Percentiles rank a stretch among this genome's conserved stretches.
phyloP scores from a whole-genome alignment of 2,888 invertebrate species.

The Psylliodes chrysocephalus region DNA sequence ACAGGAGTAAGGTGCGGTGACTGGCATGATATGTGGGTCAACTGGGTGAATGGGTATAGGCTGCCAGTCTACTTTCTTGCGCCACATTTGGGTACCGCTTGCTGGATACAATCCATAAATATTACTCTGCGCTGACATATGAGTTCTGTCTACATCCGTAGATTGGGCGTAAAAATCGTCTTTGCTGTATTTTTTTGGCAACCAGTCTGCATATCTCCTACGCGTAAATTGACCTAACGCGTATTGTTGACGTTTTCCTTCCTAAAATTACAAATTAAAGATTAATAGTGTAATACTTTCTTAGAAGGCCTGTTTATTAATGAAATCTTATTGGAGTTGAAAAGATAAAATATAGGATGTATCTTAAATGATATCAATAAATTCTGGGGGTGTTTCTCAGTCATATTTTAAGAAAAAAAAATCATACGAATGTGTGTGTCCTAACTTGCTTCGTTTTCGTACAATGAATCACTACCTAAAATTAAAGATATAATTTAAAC shows the following conservation, averaged over 20 bases:
- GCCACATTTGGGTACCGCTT: slow-evolving; percentile 68
- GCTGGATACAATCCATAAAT: slow-evolving; percentile 80
- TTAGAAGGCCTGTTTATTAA: not conserved
- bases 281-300: not conserved
- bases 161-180: slow-evolving; percentile 70
- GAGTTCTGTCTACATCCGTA: slow-evolving; percentile 85
- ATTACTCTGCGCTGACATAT: slow-evolving; percentile 84
- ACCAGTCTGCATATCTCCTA: slow-evolving; percentile 71
- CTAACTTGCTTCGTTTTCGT: no score
- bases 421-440: no score
- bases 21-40: slow-evolving; percentile 58
- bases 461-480: no score
- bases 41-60: slow-evolving; percentile 77
- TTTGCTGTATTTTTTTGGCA: slow-evolving; percentile 65
- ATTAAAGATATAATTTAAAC: no score
- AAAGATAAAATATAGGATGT: no score
- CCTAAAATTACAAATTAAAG: no score
- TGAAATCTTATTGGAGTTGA: no score
- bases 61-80: slow-evolving; percentile 71
- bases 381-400: no score
- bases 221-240: slow-evolving; percentile 77
- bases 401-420: no score
- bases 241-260: slow-evolving; percentile 78
- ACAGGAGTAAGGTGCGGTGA: not conserved
- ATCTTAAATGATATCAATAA: no score